Evolutionary conservation across 2,797 vertebrate genomes (phyloP).

Genomic region (Sebastes miniatus): DNA sequence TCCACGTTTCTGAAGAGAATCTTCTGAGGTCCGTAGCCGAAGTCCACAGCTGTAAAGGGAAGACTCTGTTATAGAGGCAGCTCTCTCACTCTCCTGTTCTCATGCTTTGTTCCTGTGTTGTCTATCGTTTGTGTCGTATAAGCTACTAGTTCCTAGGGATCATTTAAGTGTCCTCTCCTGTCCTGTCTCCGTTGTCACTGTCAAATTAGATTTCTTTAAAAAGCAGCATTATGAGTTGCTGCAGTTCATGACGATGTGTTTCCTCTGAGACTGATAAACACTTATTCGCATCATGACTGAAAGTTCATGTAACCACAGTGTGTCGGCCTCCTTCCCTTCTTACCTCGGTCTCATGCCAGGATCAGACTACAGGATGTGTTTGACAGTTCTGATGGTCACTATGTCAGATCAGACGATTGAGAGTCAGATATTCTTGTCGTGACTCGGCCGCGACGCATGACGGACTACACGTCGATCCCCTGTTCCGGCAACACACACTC

Average conservation of each 20-base stretch:
- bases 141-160: background rate
- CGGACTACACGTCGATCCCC: no score
- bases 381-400: no score
- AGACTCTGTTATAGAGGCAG: background rate
- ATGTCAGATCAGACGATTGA: no score
- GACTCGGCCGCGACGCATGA: no score
- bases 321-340: background rate
- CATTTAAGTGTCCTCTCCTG: background rate
- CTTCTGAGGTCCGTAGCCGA: constrained; percentile 85
- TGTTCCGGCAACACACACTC: no score
- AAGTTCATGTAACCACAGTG: background rate
- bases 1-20: constrained; percentile 90
- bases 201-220: background rate
- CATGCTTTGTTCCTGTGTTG: background rate
- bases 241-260: background rate
- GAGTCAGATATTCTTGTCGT: no score
- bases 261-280: background rate
- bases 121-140: background rate
- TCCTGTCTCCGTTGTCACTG: background rate
- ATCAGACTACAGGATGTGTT: no score
- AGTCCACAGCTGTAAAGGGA: constrained; percentile 84
- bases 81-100: background rate
- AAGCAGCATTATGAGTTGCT: no score
- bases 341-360: background rate
- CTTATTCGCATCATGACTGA: background rate